Evolutionary conservation across 1,140 invertebrate genomes (phyloP).

Genomic region (Aphidius ervi): DNA sequence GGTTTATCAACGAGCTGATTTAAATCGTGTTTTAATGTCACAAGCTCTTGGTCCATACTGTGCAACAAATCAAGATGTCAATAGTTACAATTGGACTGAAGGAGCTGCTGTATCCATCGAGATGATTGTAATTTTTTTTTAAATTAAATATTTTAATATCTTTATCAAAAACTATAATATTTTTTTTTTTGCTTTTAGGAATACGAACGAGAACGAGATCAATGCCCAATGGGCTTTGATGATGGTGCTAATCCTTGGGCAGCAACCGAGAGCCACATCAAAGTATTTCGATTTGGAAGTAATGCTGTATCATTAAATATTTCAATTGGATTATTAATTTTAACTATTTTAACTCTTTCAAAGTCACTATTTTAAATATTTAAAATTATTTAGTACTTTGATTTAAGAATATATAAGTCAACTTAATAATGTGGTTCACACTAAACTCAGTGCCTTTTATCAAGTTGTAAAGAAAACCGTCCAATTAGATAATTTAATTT

Average conservation of each 20-base stretch:
- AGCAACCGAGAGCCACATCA: slow-evolving; percentile 65
- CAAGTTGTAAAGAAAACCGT: too few relatives aligned
- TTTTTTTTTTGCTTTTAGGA: slow-evolving; percentile 38
- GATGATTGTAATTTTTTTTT: slow-evolving; percentile 65
- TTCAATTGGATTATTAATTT: not conserved
- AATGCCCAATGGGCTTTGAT: slow-evolving; percentile 93
- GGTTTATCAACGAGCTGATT: slow-evolving; percentile 94
- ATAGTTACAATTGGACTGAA: slow-evolving; percentile 80
- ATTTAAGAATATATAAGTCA: not conserved
- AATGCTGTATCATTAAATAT: not conserved
- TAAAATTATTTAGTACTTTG: not conserved
- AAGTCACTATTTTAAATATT: slow-evolving; percentile 2
- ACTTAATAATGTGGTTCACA: too few relatives aligned
- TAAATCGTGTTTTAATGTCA: slow-evolving; percentile 86
- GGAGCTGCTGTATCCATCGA: slow-evolving; percentile 87
- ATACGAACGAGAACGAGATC: slow-evolving; percentile 66
- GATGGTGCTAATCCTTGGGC: slow-evolving; percentile 85
- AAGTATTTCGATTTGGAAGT: slow-evolving; percentile 59
- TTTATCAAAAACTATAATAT: not conserved
- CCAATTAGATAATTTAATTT: too few relatives aligned
- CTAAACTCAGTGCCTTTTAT: too few relatives aligned
- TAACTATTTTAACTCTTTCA: not conserved
- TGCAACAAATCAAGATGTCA: slow-evolving; percentile 84
- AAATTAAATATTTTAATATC: slow-evolving; percentile 3
- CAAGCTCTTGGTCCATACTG: slow-evolving; percentile 89